Evolutionary conservation across 2,113 vertebrate species (phyloP), one percentile per base, ranked within the genome.

Genomic region (Spheniscus mendiculus): DNA sequence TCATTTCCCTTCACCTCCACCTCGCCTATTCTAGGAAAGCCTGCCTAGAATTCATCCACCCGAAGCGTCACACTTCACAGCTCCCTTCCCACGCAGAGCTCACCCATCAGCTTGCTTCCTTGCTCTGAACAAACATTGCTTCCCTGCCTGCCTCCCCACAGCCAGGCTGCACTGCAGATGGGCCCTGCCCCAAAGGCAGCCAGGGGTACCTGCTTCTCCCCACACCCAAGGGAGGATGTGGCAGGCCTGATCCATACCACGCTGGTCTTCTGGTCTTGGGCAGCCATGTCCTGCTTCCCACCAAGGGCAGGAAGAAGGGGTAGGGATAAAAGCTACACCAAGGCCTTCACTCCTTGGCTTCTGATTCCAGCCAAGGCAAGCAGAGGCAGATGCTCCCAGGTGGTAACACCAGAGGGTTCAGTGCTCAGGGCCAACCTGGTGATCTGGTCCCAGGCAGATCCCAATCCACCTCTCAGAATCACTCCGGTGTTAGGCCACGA

Each of bases 21-120:
- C 16, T 7, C 21, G 13, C 86, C 89, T 95, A 77, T 93, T 95
- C 92, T 69, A n/a, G 87, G 91, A 90, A 76, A 83, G 65, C 47
- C 61, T 84, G 85, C 79, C 66, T 69, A 47, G 83, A 42, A 76
- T 63, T 88, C 47, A 76, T 79, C 62, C 58, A n/a, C 85, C 36
- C 38, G 0, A 79, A 61, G 56, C 0, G 0, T 92, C 85, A 90
- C 91, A 56, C 90, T 88, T 90, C 74, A 50, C 85, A 96, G 85
- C 74, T 96, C 69, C 90, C 90, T 77, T 79, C 95, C 95, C 73
- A 93, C 38, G 1, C 90, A 71, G 42, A 85, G 78, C 78, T 88
- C 50, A 61, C n/a, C 83, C 52, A 42, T 55, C 79, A 71, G 25
- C 69, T 56, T 12, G 25, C 15, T 34, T 53, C 52, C 47, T 79